phyloP scores from a whole-genome alignment of 2,797 vertebrate species.

The Crypturellus tataupa region DNA sequence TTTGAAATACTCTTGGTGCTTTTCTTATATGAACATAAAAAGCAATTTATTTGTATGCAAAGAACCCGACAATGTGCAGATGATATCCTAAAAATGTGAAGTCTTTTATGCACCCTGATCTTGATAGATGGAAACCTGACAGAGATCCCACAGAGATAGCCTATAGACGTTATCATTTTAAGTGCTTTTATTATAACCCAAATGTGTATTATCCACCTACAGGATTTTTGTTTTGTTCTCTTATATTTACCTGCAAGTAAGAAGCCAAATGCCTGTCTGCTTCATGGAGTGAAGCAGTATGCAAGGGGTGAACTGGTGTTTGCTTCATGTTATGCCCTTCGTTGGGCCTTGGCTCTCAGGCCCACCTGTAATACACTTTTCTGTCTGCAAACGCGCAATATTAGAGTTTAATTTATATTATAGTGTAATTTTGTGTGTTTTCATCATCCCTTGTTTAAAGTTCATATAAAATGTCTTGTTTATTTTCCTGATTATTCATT shows the following conservation, averaged over 20 bases:
- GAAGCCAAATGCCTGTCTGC: background rate
- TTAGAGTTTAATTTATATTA: background rate
- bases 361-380: background rate
- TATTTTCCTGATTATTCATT: constrained; percentile 72
- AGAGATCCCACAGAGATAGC: background rate
- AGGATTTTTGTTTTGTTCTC: background rate
- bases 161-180: background rate
- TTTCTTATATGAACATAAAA: constrained; percentile 1
- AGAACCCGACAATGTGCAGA: background rate
- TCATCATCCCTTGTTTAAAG: background rate
- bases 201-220: background rate
- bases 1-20: background rate
- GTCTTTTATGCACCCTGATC: background rate
- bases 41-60: background rate
- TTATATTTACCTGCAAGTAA: background rate
- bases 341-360: background rate
- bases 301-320: background rate
- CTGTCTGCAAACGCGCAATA: background rate
- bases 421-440: background rate
- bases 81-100: background rate
- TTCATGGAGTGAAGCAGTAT: background rate
- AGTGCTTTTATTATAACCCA: background rate
- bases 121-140: background rate
- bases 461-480: constrained; percentile 56
- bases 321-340: background rate